phyloP scores from a whole-genome alignment of 1,140 invertebrate species.

The Gonioctena quinquepunctata region DNA sequence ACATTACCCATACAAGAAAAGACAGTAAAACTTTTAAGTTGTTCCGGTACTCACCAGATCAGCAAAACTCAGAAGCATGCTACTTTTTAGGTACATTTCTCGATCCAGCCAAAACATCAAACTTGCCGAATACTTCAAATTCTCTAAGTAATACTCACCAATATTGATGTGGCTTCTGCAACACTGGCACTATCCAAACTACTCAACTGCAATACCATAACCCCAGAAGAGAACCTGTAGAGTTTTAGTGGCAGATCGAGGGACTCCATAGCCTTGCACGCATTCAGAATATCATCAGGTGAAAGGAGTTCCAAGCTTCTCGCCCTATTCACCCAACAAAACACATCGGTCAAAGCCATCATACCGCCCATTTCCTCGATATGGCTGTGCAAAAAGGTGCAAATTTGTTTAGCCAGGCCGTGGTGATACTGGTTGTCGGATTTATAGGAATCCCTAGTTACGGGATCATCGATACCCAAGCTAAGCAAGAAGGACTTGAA shows the following conservation, averaged over 20 bases:
- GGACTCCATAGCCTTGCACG: conserved; percentile 72
- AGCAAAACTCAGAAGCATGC: too few species aligned
- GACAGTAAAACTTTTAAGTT: too few species aligned
- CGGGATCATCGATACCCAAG: conserved; percentile 96
- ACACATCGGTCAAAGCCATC: conserved; percentile 95
- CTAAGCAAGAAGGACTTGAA: conserved; percentile 97
- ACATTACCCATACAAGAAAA: too few species aligned
- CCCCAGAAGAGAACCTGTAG: conserved; percentile 86
- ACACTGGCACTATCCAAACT: conserved; percentile 79
- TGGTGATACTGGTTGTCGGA: conserved; percentile 86
- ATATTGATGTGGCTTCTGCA: conserved; percentile 69
- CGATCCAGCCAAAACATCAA: too few species aligned
- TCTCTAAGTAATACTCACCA: conserved; percentile 71
- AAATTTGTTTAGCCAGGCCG: conserved; percentile 86
- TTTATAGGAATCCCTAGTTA: conserved; percentile 87
- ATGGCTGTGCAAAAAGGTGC: conserved; percentile 78
- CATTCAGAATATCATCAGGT: conserved; percentile 92
- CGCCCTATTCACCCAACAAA: conserved; percentile 92
- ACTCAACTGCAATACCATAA: conserved; percentile 83
- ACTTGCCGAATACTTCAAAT: too few species aligned
- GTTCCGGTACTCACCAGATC: too few species aligned
- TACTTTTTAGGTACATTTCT: too few species aligned
- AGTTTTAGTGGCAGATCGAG: conserved; percentile 77
- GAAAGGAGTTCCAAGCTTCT: conserved; percentile 87
- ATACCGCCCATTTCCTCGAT: conserved; percentile 92